Base-by-base conservation (phyloP, 2,888 invertebrate species). In the Limnephilus rhombicus region DNA sequence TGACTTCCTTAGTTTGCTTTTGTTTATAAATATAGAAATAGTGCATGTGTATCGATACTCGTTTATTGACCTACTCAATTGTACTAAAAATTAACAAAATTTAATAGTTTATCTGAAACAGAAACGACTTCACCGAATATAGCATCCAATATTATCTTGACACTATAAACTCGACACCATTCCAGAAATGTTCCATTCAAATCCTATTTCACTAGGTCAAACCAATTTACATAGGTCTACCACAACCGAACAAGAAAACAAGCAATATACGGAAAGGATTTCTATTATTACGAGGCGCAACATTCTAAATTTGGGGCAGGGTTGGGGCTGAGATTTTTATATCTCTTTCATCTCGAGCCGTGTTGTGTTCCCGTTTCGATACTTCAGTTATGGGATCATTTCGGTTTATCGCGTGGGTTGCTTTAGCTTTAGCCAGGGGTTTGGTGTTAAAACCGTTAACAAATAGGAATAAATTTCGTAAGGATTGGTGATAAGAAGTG, bases 351-450 rank as follows among this genome's bases (percentile, higher is more conserved):
- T 83, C 68, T 37, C 37, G 7, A 83, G 34, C 83, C 34, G 83
- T 34, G 83, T 83, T 31, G 83, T 37, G 37, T 37, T 83, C 83
- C 41, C n/a, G 37, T 83, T 83, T 83, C 83, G 15, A 83, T 83
- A 83, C 37, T 37, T 83, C 83, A 83, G 83, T 83, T 83, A 83
- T 83, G 34, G 83, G 83, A 83, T 34, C 31, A 37, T 83, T 83
- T 41, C 83, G 37, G 37, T 34, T 41, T 83, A 83, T 83, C 34
- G 37, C 37, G 37, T 15, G 37, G 83, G 68, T n/a, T 24, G 68
- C 68, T 68, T 9, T 24, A n/a, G 9, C 24, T 68, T 53, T 53
- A 53, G 53, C 5, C 53, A 68, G 68, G 68, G 68, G 24, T 68
- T 9, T 24, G 1, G 24, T 68, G 7, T n/a, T 5, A 7, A 68